A percentile compares a stretch with the other conserved stretches of the same genome.
phyloP scores from a whole-genome alignment of 1,140 invertebrate genomes.

The Mamestra configurata region DNA sequence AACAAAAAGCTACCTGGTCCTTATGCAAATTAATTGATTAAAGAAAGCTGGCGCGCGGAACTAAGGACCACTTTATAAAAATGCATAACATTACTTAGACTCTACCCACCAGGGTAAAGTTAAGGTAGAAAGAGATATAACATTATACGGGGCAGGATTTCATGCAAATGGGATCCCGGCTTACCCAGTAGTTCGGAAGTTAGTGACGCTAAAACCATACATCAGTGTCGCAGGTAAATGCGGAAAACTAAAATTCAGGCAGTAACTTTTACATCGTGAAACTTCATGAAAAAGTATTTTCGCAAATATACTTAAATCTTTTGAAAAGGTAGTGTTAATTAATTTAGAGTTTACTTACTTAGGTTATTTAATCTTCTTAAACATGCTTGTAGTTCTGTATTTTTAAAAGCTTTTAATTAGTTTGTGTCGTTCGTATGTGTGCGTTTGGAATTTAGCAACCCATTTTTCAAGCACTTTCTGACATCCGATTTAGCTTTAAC shows the following conservation, averaged over 20 bases:
- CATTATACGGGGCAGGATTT: slow-evolving; percentile 22
- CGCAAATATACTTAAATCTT: neutral
- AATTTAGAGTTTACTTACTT: neutral
- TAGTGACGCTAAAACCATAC: slow-evolving; percentile 37
- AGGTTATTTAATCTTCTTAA: too few relatives aligned
- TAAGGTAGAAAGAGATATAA: slow-evolving; percentile 13
- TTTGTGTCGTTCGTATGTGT: too few relatives aligned
- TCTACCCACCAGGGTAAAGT: slow-evolving; percentile 1
- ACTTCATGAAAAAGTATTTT: neutral
- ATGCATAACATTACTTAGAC: slow-evolving; percentile 22
- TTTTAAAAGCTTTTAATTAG: too few relatives aligned
- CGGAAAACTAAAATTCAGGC: slow-evolving; percentile 7
- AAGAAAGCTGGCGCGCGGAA: slow-evolving; percentile 28
- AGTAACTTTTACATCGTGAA: slow-evolving; percentile 6
- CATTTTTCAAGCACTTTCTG: too few relatives aligned
- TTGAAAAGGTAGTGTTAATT: neutral
- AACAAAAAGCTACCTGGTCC: neutral
- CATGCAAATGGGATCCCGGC: slow-evolving; percentile 33
- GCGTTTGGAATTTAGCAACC: too few relatives aligned
- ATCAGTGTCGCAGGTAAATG: slow-evolving; percentile 41
- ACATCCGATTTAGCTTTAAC: too few relatives aligned
- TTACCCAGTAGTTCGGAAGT: slow-evolving; percentile 32
- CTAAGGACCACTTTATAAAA: slow-evolving; percentile 23
- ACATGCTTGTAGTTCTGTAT: too few relatives aligned
- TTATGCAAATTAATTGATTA: slow-evolving; percentile 32